Base-by-base conservation (phyloP, 2,888 invertebrate species). In the Listrodromus nycthemerus region DNA sequence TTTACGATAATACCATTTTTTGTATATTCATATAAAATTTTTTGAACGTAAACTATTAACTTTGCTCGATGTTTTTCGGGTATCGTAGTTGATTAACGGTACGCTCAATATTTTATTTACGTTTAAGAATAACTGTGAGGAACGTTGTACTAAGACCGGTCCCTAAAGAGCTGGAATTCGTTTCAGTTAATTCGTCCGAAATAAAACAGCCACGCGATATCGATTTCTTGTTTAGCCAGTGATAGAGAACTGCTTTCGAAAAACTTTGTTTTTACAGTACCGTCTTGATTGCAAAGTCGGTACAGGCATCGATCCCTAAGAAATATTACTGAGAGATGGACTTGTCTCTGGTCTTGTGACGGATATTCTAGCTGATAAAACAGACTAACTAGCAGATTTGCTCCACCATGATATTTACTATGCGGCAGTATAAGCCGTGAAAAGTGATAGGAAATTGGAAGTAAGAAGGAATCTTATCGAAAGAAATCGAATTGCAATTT, bases 191-290 rank as follows among this genome's bases (percentile, higher is more conserved):
- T 73, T 80, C 52, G 52, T 69, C 48, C 71, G 48, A 84, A 82
- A 76, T 86, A 84, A 37, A 82, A 37, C 76, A 71, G 80, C 74
- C 71, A 75, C 73, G 85, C 41, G 74, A 83, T 82, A 85, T 82
- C 80, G 82, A 82, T 86, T 86, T 78, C 74, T 83, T 52, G 55
- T 78, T 79, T 73, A 81, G 69, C 73, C 66, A 48, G 58, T 24
- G 50, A 74, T 81, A n/a, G 65, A 79, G 27, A 30, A 45, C 63
- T 16, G 70, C 33, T 70, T 74, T 70, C 71, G 67, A 55, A 50
- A 63, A 78, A 41, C 71, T 41, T 65, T 19, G 66, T 24, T 66
- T 33, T 71, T 10, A 19, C 10, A 65, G 33, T 10, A 33, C 27
- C 30, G 33, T 63, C 33, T 19, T 33, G 63, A 63, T 63, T n/a